Base-by-base conservation (phyloP, 2,113 vertebrate species). In the Pseudolaguvia tuberculata region DNA sequence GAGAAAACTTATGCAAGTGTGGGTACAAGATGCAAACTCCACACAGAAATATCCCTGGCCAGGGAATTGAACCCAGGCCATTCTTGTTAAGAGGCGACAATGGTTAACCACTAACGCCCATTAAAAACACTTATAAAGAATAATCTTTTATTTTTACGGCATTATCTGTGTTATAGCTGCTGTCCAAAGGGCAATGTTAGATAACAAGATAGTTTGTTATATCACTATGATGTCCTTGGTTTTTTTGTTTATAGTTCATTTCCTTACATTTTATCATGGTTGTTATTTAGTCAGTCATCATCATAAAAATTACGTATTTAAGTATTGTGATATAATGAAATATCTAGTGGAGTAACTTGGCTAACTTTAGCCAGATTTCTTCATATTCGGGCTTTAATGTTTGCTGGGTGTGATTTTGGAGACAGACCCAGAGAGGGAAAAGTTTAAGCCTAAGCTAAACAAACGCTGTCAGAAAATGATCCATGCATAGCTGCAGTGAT, bases 391-490 rank as follows among this genome's bases (percentile, higher is more conserved):
- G 47, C 53, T 79, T 76, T 82, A 75, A 78, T 76, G 73, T 69
- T 75, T 45, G 29, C 56, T 47, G 4, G 59, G 59, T 59, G 31
- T 71, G 71, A 70, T 69, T 76, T 57, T 52, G 50, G 10, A 25
- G 2, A 56, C 61, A 51, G 63, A 72, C 50, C 67, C 68, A 45
- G 57, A 35, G 61, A 83, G 12, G n/a, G 51, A 70, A 48, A 48
- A 23, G 56, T 13, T 81, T 81, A 81, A 62, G 82, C 55, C 62
- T 53, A 59, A 72, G 61, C 39, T 79, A 87, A 86, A 88, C 78
- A 78, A 70, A 80, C 70, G 71, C 76, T 79, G 81, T 87, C 84
- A 87, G 82, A 82, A 83, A 75, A 86, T 76, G 59, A 50, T 39
- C 47, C 56, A 29, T 39, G 39, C 21, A 61, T 72, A 48, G 17